Base-by-base conservation (phyloP, 2,888 invertebrate genomes). In the Leptopilina drosophilae region DNA sequence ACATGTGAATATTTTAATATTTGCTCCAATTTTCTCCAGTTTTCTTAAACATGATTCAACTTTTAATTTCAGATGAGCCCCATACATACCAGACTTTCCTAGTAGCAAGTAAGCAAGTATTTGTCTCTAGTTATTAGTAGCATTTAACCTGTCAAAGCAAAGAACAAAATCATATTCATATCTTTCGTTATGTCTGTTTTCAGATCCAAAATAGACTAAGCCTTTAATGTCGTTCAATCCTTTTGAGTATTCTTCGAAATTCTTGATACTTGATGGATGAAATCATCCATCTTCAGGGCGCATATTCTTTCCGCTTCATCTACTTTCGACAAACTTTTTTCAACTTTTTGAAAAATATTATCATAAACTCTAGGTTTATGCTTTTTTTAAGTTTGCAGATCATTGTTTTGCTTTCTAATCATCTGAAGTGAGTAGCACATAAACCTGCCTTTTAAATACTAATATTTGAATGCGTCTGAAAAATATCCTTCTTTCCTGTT, bases 51-150 rank as follows among this genome's bases (percentile, higher is more conserved):
- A 40, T 40, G 40, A 5, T 59, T 59, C 59, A 59, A 14, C 14
- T 14, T 14, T 59, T 12, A n/a, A 59, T 59, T 59, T 59, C n/a
- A 59, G 14, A 6, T 14, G 59, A n/a, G 14, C 12, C 14, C 53
- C 53, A 53, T 5, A 53, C 53, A 53, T 53, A 3, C 53, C 53
- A 53, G 53, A 53, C 14, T 53, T 64, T 20, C 42, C 76, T 64
- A 67, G 78, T 77, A 53, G 64, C n/a, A 84, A 80, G 56, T 82
- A 84, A 7, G 78, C 80, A 1, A 82, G 5, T 11, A 56, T 75
- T 46, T 84, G 82, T 1, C 79, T 75, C 84, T 81, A 82, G 9
- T 81, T 56, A 78, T 81, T 81, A 7, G 40, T 78, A 6, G 79
- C 82, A 64, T 81, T 82, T 15, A 84, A 69, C 26, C 81, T 78